Evolutionary conservation across 2,113 vertebrate genomes (phyloP), one percentile per base, ranked within the genome.

Genomic region (Lota lota): DNA sequence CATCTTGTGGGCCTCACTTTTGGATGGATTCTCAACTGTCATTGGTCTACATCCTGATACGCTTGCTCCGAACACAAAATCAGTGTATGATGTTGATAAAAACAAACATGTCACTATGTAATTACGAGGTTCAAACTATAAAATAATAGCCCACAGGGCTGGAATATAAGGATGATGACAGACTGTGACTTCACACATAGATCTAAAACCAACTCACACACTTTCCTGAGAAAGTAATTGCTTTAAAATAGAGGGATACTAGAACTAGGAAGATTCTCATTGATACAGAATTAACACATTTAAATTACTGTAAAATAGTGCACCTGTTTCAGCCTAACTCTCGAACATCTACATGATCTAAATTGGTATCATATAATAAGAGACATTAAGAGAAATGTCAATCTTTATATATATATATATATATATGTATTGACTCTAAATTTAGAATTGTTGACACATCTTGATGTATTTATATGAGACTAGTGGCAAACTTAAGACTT

Each of bases 141-240:
- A 56, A n/a, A 56, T 0, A 18, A 56, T 18, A 56, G 53, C 53
- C 40, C 40, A 56, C 53, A n/a, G 53, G 53, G 53, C 53, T 56
- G 53, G 53, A 56, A n/a, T 56, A n/a, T 56, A 5, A 18, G 53
- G n/a, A 14, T 16, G 3, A 17, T 56, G 16, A 56, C n/a, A 56
- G 53, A 56, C 53, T 18, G 53, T 56, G 53, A 56, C n/a, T 56
- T 18, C 15, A 56, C 16, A 56, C 10, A n/a, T 6, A n/a, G 53
- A 56, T 56, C n/a, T 56, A 56, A 56, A 56, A 56, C 53, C 53
- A n/a, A n/a, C 53, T 56, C 53, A 56, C 53, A 56, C 53, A 56
- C 53, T 56, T 56, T 56, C 53, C 53, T 56, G 53, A 56, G 53
- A 56, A 56, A 56, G 53, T 56, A 56, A 56, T 56, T 56, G n/a